Conservation (phyloP, 2,797 vertebrate species). For the Anabacerthia variegaticeps region DNA sequence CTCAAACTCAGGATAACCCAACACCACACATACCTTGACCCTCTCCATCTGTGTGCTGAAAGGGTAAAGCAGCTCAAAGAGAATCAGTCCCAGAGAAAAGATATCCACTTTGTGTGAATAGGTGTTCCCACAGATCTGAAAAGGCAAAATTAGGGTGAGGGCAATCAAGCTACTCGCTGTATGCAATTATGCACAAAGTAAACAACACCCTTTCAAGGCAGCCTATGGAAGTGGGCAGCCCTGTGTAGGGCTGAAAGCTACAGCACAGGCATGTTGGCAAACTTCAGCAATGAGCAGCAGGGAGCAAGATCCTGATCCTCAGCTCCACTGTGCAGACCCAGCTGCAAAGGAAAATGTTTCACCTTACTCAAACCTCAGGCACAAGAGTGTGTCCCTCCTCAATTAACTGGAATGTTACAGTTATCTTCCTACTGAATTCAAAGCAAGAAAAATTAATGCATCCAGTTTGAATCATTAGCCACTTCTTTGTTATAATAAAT, state of each 20-base stretch:
- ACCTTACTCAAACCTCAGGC: neutral
- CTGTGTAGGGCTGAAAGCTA: neutral
- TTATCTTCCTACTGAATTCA: neutral
- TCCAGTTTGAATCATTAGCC: neutral
- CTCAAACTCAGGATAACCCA: neutral
- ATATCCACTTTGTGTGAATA: constrained; percentile 99
- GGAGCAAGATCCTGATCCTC: neutral
- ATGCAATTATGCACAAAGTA: neutral
- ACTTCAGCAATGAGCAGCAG: neutral
- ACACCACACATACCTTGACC: constrained; percentile 83
- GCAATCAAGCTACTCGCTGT: neutral
- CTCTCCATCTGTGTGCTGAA: constrained; percentile 99
- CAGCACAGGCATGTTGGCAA: neutral
- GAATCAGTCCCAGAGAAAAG: constrained; percentile 96
- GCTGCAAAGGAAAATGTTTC: neutral
- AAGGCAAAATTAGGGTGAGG: constrained; percentile 37
- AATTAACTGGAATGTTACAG: neutral
- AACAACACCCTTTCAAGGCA: neutral
- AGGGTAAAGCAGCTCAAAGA: constrained; percentile 95
- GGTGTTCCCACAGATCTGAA: constrained; percentile 92
- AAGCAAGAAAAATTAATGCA: neutral
- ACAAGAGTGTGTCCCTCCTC: neutral
- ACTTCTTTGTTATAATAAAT: neutral
- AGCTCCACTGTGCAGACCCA: neutral
- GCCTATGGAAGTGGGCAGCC: neutral